Percentiles rank a stretch among this genome's conserved stretches.
These are phyloP conservation scores for Alca torda DNA, from an alignment of 2,797 vertebrate genomes.

Conservation along the genomic window DNA sequence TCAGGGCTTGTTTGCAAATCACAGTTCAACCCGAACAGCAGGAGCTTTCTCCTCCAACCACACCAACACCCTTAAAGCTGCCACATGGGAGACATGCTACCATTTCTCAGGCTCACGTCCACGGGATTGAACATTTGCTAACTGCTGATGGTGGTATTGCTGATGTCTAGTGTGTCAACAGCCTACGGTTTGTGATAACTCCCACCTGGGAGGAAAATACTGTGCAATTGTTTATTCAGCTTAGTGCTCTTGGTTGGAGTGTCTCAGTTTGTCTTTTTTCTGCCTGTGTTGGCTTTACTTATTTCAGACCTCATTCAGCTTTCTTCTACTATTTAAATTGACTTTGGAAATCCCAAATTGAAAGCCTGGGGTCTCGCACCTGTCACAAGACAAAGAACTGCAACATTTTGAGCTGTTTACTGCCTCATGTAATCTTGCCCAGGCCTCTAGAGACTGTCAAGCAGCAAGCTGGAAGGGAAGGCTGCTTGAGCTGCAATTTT, in stretches of 20 bases:
- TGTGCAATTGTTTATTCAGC: not conserved
- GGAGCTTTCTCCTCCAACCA: not conserved
- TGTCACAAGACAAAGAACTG: conserved; percentile 1
- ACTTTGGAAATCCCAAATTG: not conserved
- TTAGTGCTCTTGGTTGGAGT: not conserved
- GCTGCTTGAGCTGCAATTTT: conserved; percentile 26
- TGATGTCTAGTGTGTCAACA: not conserved
- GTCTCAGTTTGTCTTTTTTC: not conserved
- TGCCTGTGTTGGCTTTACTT: not conserved
- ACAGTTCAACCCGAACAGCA: not conserved
- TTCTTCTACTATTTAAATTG: conserved; percentile 18
- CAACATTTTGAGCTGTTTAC: conserved; percentile 9
- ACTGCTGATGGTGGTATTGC: not conserved
- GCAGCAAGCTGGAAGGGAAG: not conserved
- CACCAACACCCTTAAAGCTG: not conserved
- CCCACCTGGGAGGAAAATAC: not conserved
- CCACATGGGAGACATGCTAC: not conserved
- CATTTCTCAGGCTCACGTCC: not conserved
- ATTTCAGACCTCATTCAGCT: not conserved
- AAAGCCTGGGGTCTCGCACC: not conserved
- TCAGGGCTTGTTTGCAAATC: not conserved
- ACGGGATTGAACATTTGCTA: not conserved
- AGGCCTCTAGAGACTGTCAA: not conserved
- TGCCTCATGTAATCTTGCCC: not conserved
- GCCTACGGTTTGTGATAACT: not conserved